phyloP scores from a whole-genome alignment of 2,888 invertebrate genomes.

The Eubasilissa splendida region DNA sequence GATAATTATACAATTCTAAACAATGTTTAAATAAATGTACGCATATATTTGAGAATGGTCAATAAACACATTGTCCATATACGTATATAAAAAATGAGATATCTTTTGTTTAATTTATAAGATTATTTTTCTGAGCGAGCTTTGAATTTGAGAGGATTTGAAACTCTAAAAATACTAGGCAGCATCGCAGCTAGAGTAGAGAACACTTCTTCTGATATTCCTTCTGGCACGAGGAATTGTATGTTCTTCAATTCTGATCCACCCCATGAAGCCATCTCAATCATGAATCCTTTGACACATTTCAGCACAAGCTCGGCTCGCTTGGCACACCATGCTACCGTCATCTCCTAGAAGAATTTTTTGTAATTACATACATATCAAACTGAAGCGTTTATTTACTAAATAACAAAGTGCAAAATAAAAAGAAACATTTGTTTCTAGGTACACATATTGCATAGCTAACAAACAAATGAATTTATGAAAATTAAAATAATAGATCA shows the following conservation, averaged over 20 bases:
- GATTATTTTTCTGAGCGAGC: constrained; percentile 60
- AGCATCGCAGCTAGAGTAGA: constrained; percentile 88
- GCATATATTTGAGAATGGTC: too few species aligned
- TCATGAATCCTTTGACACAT: constrained; percentile 99
- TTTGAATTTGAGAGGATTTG: constrained; percentile 91
- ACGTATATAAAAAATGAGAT: not conserved
- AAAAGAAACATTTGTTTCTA: too few species aligned
- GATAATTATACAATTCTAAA: too few species aligned
- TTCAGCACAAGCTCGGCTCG: constrained; percentile 98
- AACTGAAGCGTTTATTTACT: too few species aligned
- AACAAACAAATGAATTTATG: not conserved
- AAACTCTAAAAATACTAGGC: constrained; percentile 92
- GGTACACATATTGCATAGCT: too few species aligned
- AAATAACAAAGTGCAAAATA: too few species aligned
- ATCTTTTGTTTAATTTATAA: not conserved
- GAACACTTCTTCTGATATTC: constrained; percentile 88
- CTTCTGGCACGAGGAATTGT: constrained; percentile 86
- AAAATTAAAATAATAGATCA: constrained; percentile 11
- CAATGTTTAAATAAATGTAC: too few species aligned
- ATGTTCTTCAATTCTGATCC: constrained; percentile 91
- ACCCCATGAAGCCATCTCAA: constrained; percentile 96
- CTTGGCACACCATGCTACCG: constrained; percentile 95
- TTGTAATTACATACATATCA: not conserved
- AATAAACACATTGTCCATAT: too few species aligned
- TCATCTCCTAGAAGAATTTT: constrained; percentile 83